A percentile compares a stretch with the other conserved stretches of the same genome.
Evolutionary conservation across 30 jellyfish, hydroid and myxozoan species (phyloP).

Genomic region (Phacellophora camtschatica): DNA sequence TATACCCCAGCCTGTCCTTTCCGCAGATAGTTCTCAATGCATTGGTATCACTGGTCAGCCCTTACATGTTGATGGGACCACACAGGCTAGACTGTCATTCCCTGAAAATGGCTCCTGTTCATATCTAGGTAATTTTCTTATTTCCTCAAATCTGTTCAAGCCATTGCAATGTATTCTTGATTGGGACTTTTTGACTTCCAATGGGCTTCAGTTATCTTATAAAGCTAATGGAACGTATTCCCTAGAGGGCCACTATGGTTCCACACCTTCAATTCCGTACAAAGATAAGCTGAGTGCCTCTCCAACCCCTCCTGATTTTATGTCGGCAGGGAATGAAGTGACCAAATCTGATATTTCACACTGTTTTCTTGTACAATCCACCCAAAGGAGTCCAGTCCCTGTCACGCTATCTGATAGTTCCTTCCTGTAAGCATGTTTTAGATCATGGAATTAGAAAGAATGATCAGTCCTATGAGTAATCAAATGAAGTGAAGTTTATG

Average conservation of each 20-base stretch:
- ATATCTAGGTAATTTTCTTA: conserved; percentile 3
- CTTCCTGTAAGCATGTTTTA: too few relatives aligned
- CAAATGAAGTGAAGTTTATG: too few relatives aligned
- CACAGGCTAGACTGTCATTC: neutral
- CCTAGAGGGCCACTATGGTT: conserved; percentile 44
- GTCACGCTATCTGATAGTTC: conserved; percentile 1
- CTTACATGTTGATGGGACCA: neutral
- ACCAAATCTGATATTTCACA: neutral
- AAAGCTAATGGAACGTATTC: conserved; percentile 16
- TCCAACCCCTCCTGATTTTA: neutral
- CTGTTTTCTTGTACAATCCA: conserved; percentile 19
- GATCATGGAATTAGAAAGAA: too few relatives aligned
- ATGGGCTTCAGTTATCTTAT: conserved; percentile 38
- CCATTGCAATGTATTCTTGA: conserved; percentile 38
- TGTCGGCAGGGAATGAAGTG: neutral
- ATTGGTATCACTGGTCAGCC: conserved; percentile 13
- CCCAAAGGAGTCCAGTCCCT: conserved; percentile 24
- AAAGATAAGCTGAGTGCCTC: neutral
- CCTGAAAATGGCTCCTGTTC: conserved; percentile 9
- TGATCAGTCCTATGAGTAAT: too few relatives aligned
- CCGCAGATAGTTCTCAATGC: neutral
- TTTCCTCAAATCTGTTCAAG: neutral
- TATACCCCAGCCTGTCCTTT: neutral
- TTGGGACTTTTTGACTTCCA: conserved; percentile 42
- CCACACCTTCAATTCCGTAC: conserved; percentile 8